Evolutionary conservation across 2,888 invertebrate genomes (phyloP).

Genomic region (Galerucella calmariensis): DNA sequence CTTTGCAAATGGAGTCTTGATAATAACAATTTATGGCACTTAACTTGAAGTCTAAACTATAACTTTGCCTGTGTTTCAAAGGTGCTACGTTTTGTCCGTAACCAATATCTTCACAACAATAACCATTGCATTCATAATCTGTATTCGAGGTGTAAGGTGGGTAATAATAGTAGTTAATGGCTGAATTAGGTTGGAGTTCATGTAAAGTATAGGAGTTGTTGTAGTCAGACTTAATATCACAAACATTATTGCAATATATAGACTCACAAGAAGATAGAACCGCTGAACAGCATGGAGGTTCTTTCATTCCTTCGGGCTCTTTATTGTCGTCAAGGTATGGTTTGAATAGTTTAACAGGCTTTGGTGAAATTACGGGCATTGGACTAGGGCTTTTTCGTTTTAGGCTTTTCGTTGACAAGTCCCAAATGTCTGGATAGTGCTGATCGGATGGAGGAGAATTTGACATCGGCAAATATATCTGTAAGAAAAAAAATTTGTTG

Average conservation of each 20-base stretch:
- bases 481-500: neutral
- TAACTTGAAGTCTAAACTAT: conserved; percentile 69
- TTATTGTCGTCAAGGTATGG: conserved; percentile 79
- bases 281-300: conserved; percentile 58
- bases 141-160: conserved; percentile 54
- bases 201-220: conserved; percentile 56
- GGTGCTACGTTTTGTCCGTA: conserved; percentile 46
- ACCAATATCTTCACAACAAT: conserved; percentile 52
- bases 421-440: conserved; percentile 61
- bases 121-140: conserved; percentile 43
- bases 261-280: conserved; percentile 52
- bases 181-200: conserved; percentile 64
- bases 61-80: conserved; percentile 62
- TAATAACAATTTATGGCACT: conserved; percentile 69
- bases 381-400: conserved; percentile 52
- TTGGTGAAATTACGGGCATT: conserved; percentile 55
- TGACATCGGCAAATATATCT: conserved; percentile 25
- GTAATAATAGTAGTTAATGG: conserved; percentile 64
- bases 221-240: conserved; percentile 54
- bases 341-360: conserved; percentile 81
- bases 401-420: conserved; percentile 59
- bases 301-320: conserved; percentile 45
- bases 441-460: conserved; percentile 39
- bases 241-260: conserved; percentile 51
- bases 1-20: conserved; percentile 66